phyloP scores from a whole-genome alignment of 2,888 invertebrate species.

The Julus scandinavius region DNA sequence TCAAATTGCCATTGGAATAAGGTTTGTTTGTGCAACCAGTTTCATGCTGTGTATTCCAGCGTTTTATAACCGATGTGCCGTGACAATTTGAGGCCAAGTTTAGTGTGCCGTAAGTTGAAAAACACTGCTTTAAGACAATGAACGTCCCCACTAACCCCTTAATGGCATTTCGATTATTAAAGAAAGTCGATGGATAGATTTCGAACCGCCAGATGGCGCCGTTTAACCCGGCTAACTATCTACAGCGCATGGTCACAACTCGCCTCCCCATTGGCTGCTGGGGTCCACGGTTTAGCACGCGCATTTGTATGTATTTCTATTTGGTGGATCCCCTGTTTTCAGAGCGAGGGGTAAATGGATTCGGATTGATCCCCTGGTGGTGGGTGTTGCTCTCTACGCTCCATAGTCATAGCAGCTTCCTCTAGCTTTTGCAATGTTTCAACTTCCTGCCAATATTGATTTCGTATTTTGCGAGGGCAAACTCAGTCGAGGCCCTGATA shows the following conservation, averaged over 20 bases:
- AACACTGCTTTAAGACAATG: not conserved
- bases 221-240: not conserved
- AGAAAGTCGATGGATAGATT: not conserved
- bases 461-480: constrained; percentile 42
- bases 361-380: constrained; percentile 37
- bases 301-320: constrained; percentile 39
- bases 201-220: not conserved
- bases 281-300: not conserved
- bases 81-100: too few relatives aligned
- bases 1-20: too few relatives aligned
- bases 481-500: constrained; percentile 35
- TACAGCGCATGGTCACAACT: not conserved
- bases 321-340: constrained; percentile 8
- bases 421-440: constrained; percentile 35
- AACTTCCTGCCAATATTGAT: constrained; percentile 42
- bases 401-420: constrained; percentile 11
- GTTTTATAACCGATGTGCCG: too few relatives aligned
- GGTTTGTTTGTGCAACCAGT: too few relatives aligned
- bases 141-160: not conserved
- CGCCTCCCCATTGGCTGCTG: not conserved
- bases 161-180: not conserved
- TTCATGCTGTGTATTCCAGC: too few relatives aligned
- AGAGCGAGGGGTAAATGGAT: constrained; percentile 39
- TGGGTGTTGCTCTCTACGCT: constrained; percentile 28
- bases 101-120: not conserved